Conservation (phyloP, 2,113 vertebrate species). For the Hippocampus mohnikei region DNA sequence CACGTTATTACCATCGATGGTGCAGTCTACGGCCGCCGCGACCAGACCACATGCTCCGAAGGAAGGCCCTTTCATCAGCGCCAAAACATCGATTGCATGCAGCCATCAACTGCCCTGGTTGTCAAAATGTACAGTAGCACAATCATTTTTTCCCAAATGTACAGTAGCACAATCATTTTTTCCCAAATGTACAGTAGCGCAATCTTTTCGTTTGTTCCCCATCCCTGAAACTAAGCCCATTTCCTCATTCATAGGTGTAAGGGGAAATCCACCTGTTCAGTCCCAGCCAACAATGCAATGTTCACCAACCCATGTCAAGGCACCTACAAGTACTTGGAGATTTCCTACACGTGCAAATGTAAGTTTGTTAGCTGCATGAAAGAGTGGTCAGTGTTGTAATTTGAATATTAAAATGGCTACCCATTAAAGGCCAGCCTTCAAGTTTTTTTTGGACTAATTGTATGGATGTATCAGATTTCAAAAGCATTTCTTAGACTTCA, state of each 20-base stretch:
- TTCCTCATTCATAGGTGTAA: constrained; percentile 40
- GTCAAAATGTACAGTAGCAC: constrained; percentile 17
- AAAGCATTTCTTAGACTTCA: too few relatives aligned
- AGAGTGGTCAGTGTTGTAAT: too few relatives aligned
- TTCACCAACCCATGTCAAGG: constrained; percentile 23
- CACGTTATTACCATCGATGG: constrained; percentile 29
- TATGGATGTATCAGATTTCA: too few relatives aligned
- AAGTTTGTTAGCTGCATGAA: constrained; percentile 12
- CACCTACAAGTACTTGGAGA: constrained; percentile 58
- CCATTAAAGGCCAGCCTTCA: too few relatives aligned
- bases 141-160: too few relatives aligned
- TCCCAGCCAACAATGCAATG: neutral
- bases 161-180: neutral
- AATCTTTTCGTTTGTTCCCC: neutral
- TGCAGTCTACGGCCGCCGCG: constrained; percentile 48
- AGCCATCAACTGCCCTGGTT: neutral
- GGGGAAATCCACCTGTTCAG: constrained; percentile 35
- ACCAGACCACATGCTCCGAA: constrained; percentile 38
- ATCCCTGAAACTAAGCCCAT: neutral
- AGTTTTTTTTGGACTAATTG: too few relatives aligned
- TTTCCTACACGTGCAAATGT: constrained; percentile 40
- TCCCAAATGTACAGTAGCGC: too few relatives aligned
- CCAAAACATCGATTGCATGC: constrained; percentile 2
- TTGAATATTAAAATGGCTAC: too few relatives aligned
- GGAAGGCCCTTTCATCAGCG: fast-evolving